Conservation (phyloP, 53 echinoderm and acorn worm genomes). For the Luidia sarsii region DNA sequence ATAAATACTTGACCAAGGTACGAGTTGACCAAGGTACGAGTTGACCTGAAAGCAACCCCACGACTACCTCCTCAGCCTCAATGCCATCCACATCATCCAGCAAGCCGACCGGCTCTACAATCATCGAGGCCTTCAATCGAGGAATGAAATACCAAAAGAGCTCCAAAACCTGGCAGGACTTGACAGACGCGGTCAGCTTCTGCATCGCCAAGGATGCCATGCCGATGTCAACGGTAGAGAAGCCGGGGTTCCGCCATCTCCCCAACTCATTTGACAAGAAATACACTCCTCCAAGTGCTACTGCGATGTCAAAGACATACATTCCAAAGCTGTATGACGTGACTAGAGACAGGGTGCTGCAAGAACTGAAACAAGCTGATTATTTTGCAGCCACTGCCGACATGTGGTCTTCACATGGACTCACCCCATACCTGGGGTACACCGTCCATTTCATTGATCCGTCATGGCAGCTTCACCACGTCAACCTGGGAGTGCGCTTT, state of each 20-base stretch:
- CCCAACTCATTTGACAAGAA: background rate
- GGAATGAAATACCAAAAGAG: too few species aligned
- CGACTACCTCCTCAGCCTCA: too few species aligned
- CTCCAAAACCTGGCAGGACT: too few species aligned
- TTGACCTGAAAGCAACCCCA: too few species aligned
- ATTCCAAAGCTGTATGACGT: conserved; percentile 36
- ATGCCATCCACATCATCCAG: too few species aligned
- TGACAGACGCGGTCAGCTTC: background rate
- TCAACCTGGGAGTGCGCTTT: conserved; percentile 25
- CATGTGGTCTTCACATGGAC: conserved; percentile 62
- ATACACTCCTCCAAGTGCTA: conserved; percentile 1
- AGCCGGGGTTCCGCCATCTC: background rate
- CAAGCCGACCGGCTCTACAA: too few species aligned
- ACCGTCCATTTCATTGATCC: conserved; percentile 17
- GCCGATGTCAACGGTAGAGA: background rate
- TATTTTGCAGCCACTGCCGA: conserved; percentile 41
- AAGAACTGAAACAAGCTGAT: background rate
- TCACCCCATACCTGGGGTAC: conserved; percentile 36
- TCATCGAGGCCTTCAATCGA: too few species aligned
- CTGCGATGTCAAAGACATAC: conserved; percentile 35
- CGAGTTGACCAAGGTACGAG: too few species aligned
- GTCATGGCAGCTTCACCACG: conserved; percentile 5
- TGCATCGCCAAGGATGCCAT: conserved; percentile 18
- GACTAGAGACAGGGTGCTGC: conserved; percentile 12
- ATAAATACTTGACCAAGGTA: too few species aligned